Evolutionary conservation across 2,888 invertebrate species (phyloP).

Genomic region (Endotricha flammealis): DNA sequence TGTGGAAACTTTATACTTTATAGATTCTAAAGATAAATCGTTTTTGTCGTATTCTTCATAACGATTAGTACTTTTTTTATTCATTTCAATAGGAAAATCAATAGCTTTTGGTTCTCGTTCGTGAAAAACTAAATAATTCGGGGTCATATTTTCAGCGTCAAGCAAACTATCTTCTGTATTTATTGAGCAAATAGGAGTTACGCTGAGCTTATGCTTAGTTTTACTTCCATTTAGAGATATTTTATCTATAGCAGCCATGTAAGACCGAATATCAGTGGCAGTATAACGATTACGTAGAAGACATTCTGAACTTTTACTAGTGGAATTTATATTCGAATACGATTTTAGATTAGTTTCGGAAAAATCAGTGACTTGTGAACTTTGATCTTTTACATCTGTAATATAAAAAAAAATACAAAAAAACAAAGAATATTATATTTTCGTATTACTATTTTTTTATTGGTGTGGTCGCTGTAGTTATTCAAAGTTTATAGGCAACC

Average conservation of each 20-base stretch:
- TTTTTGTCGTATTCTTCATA: background rate
- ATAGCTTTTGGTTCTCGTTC: conserved; percentile 15
- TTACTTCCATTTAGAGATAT: conserved; percentile 1
- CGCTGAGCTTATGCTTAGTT: conserved; percentile 30
- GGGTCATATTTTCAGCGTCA: conserved; percentile 13
- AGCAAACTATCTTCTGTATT: conserved; percentile 28
- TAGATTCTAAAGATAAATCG: background rate
- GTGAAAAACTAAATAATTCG: conserved; percentile 23
- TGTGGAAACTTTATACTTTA: conserved; percentile 5
- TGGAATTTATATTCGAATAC: conserved; percentile 11
- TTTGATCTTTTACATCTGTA: conserved; percentile 17
- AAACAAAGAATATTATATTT: too few relatives aligned
- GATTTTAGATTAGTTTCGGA: background rate
- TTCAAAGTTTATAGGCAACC: too few relatives aligned
- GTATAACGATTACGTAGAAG: conserved; percentile 3
- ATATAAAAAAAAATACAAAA: conserved; percentile 13
- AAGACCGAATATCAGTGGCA: background rate
- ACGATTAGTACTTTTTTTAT: background rate
- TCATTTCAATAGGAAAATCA: background rate
- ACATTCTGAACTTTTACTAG: conserved; percentile 22
- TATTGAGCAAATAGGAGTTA: conserved; percentile 45
- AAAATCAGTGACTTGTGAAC: conserved; percentile 10
- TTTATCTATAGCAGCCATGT: background rate
- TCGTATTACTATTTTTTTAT: too few relatives aligned
- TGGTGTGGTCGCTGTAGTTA: too few relatives aligned